Base-by-base conservation (phyloP, 2,888 invertebrate genomes). In the Poecilobothrus nobilitatus region DNA sequence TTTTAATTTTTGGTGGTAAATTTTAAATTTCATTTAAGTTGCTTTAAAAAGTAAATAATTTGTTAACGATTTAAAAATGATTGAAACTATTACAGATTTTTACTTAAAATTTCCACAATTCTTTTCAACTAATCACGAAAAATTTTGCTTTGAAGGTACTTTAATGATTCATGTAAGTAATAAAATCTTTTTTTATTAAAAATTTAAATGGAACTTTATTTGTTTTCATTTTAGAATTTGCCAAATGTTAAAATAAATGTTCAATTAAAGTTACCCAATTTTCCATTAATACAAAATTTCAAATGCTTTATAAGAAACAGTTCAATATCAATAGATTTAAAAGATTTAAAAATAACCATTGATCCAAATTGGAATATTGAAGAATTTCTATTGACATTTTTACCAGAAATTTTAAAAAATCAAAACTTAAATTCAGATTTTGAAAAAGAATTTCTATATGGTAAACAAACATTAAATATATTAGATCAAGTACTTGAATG, bases 301-400 rank as follows among this genome's bases (percentile, higher is more conserved):
- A 53, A 53, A 53, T 53, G 53, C 18, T 12, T 18, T 18, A 2
- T 53, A 15, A 53, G 18, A 53, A 53, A 53, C 18, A 53, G 1
- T 53, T n/a, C 15, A 18, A 9, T 18, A 12, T 18, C n/a, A 1
- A n/a, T n/a, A 2, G 7, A 53, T n/a, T 15, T 53, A 18, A 15
- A 8, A 53, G n/a, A 53, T 53, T 2, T 10, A 2, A 53, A 53
- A 6, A 41, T 2, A 6, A 18, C 15, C 18, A 53, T 53, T 15
- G 53, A 53, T 53, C 53, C 53, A n/a, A 53, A 53, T n/a, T 53
- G 53, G 53, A 53, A 53, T 53, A 18, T 53, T 12, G 53, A 53
- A 53, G 53, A 53, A 53, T 53, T 53, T 53, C 12, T 37, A 8
- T 12, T 18, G 18, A 53, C 1, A 3, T 12, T 2, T 15, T 53